Evolutionary conservation across 1,140 invertebrate species (phyloP).

Genomic region (Saccostrea cuccullata): DNA sequence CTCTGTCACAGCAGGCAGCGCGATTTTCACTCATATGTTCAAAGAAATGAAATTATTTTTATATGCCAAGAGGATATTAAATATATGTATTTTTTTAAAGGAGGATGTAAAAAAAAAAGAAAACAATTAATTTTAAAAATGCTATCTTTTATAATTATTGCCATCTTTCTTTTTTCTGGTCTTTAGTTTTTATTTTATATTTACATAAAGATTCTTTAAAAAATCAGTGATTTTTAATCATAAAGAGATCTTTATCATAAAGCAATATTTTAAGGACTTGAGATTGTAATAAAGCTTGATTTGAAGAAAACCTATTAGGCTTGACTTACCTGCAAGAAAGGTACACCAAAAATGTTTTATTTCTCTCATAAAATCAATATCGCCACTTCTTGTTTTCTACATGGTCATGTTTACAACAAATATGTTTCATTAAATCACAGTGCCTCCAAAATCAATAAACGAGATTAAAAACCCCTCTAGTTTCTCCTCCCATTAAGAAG

Average conservation of each 20-base stretch:
- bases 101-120: no score
- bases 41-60: not conserved
- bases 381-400: constrained; percentile 20
- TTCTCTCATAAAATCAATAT: constrained; percentile 27
- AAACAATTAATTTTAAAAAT: no score
- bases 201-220: not conserved
- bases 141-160: no score
- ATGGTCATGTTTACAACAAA: constrained; percentile 31
- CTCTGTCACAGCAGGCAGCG: not conserved
- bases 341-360: constrained; percentile 37
- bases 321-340: constrained; percentile 36
- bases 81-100: no score
- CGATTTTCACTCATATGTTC: not conserved
- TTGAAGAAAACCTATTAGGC: not conserved
- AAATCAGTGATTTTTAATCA: not conserved
- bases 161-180: no score
- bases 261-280: not conserved
- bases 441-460: constrained; percentile 22
- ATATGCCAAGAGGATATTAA: not conserved
- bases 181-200: not conserved
- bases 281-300: not conserved
- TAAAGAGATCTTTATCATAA: not conserved
- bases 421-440: constrained; percentile 31
- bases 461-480: constrained; percentile 3
- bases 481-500: constrained; percentile 22